Percentiles rank a stretch among this genome's conserved stretches.
phyloP scores from a whole-genome alignment of 1,140 invertebrate species.

The Babylonia areolata region DNA sequence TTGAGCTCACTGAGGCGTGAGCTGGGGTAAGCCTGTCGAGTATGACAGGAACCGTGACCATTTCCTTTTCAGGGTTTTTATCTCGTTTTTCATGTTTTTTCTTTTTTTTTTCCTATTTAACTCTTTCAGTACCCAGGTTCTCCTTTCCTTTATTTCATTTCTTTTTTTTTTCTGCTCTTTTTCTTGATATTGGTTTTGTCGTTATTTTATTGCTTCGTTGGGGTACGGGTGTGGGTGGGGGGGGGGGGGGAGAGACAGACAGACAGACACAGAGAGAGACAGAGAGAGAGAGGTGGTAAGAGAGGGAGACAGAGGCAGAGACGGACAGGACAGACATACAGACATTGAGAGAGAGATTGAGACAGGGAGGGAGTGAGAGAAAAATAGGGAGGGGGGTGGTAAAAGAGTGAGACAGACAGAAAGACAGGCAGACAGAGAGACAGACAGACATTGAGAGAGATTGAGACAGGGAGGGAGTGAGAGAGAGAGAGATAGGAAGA shows the following conservation, averaged over 20 bases:
- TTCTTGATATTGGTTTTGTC: too few species aligned
- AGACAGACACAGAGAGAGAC: not conserved
- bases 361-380: not conserved
- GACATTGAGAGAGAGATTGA: not conserved
- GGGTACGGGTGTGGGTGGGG: too few species aligned
- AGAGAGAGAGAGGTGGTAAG: constrained; percentile 4
- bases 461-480: not conserved
- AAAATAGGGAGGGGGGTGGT: not conserved
- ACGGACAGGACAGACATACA: not conserved
- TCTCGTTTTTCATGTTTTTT: too few species aligned
- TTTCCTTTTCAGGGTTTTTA: too few species aligned
- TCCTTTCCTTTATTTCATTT: too few species aligned
- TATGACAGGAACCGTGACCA: too few species aligned
- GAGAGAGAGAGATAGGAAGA: constrained; percentile 4
- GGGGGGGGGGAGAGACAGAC: constrained; percentile 1
- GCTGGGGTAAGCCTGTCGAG: too few species aligned
- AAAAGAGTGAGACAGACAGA: not conserved
- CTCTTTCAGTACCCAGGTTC: too few species aligned
- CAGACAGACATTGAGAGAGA: not conserved
- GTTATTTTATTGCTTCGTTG: too few species aligned
- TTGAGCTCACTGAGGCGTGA: too few species aligned
- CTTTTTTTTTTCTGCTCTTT: too few species aligned
- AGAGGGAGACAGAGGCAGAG: constrained; percentile 2
- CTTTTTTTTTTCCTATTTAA: too few species aligned
- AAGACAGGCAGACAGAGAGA: not conserved